phyloP scores from a whole-genome alignment of 2,797 vertebrate genomes.

The Sebastes hubbsi region DNA sequence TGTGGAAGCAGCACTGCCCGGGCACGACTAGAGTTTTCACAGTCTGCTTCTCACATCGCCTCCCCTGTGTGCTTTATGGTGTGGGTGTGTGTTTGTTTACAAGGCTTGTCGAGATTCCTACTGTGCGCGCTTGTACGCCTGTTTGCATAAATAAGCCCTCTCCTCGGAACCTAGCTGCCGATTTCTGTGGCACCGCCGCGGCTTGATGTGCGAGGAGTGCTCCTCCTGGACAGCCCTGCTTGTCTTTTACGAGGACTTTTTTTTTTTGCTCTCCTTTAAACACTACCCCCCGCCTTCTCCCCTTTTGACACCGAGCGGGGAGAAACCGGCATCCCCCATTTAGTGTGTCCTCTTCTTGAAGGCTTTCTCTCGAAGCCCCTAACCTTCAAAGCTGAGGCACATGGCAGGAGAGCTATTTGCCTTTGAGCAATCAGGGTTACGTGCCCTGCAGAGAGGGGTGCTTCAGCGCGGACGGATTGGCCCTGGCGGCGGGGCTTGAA shows the following conservation, averaged over 20 bases:
- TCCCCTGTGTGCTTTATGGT: conserved; percentile 80
- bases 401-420: conserved; percentile 18
- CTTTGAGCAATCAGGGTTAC: conserved; percentile 53
- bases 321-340: conserved; percentile 23
- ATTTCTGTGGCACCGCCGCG: conserved; percentile 41
- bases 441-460: conserved; percentile 24
- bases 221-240: conserved; percentile 60
- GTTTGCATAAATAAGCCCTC: conserved; percentile 82
- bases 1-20: conserved; percentile 44
- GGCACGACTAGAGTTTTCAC: conserved; percentile 78
- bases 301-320: conserved; percentile 24
- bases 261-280: neutral
- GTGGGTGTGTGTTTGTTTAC: conserved; percentile 82
- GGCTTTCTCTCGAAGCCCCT: conserved; percentile 30
- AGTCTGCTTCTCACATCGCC: conserved; percentile 79
- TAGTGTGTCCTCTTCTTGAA: neutral
- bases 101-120: conserved; percentile 80
- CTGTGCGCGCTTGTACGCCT: conserved; percentile 77
- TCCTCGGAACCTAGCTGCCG: conserved; percentile 68
- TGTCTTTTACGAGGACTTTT: conserved; percentile 31
- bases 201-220: conserved; percentile 44
- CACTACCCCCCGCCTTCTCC: neutral
- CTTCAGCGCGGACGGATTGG: conserved; percentile 39
- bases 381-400: conserved; percentile 1
- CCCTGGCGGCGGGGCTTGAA: conserved; percentile 58